These are phyloP conservation scores for Atractosteus spatula DNA, from an alignment of 2,113 vertebrate genomes.

Conservation along the genomic window DNA sequence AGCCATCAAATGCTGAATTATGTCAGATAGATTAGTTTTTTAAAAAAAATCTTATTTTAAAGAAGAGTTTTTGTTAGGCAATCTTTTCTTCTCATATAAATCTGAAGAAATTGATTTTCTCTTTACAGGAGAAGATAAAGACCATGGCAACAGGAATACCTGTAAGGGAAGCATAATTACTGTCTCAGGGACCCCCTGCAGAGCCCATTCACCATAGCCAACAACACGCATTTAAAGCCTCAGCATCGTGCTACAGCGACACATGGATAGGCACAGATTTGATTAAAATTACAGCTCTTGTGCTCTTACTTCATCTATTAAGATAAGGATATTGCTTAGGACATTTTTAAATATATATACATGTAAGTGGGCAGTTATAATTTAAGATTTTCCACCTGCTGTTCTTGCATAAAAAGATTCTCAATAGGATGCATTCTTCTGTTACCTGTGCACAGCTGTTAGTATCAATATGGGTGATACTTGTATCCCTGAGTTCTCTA, in stretches of 20 bases:
- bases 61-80: slow-evolving; percentile 8
- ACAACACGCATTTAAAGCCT: slow-evolving; percentile 66
- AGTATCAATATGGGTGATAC: slow-evolving; percentile 29
- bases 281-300: slow-evolving; percentile 71
- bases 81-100: slow-evolving; percentile 55
- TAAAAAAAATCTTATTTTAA: slow-evolving; percentile 12
- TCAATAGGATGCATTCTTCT: slow-evolving; percentile 35
- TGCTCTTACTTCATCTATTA: slow-evolving; percentile 66
- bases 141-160: slow-evolving; percentile 69
- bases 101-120: slow-evolving; percentile 71
- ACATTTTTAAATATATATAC: slow-evolving; percentile 56
- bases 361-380: slow-evolving; percentile 44
- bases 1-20: no score
- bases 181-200: slow-evolving; percentile 53
- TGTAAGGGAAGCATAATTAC: slow-evolving; percentile 74
- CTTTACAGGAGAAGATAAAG: slow-evolving; percentile 67
- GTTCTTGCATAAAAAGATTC: slow-evolving; percentile 51
- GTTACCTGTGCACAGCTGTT: slow-evolving; percentile 51
- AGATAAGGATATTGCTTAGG: slow-evolving; percentile 60
- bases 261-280: slow-evolving; percentile 56
- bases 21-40: no score
- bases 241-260: slow-evolving; percentile 51
- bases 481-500: slow-evolving; percentile 17
- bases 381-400: slow-evolving; percentile 59
- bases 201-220: slow-evolving; percentile 54